These are phyloP conservation scores for Zoanthus gigantus DNA, from an alignment of 92 coral and sea anemone genomes.

Conservation along the genomic window DNA sequence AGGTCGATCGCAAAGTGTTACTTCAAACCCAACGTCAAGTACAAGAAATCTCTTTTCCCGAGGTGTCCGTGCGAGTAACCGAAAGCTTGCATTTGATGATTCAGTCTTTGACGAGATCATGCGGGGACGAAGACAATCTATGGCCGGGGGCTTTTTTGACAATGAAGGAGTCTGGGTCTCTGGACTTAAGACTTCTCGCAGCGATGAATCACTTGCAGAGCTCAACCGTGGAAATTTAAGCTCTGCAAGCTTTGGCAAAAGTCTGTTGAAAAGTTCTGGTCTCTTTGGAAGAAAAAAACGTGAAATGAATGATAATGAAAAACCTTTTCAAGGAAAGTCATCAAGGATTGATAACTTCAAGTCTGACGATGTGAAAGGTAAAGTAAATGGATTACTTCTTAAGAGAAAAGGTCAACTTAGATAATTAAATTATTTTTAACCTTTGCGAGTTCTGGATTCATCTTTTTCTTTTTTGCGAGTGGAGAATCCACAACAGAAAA, in stretches of 20 bases:
- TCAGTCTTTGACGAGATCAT: constrained; percentile 87
- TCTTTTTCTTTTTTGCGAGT: too few species aligned
- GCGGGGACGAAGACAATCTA: constrained; percentile 92
- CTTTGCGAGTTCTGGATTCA: too few species aligned
- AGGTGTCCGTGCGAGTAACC: constrained; percentile 64
- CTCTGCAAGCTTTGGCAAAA: constrained; percentile 81
- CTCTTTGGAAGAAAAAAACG: constrained; percentile 90
- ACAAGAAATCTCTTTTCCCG: constrained; percentile 34
- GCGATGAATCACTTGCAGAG: constrained; percentile 81
- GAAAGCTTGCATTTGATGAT: constrained; percentile 71
- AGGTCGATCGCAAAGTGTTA: constrained; percentile 25
- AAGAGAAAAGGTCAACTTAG: too few species aligned
- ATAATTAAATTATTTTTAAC: too few species aligned
- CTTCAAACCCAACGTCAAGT: not conserved
- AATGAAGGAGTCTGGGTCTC: constrained; percentile 91
- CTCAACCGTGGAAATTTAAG: constrained; percentile 57
- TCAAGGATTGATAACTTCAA: constrained; percentile 6
- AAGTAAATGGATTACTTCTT: not conserved
- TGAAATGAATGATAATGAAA: constrained; percentile 67
- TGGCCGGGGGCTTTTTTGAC: constrained; percentile 93
- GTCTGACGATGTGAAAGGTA: constrained; percentile 39
- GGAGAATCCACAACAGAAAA: too few species aligned
- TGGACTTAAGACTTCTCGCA: constrained; percentile 73
- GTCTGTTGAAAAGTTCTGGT: constrained; percentile 78
- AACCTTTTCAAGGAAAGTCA: constrained; percentile 34